Conservation (phyloP, 2,797 vertebrate genomes). For the Acanthis flammea region DNA sequence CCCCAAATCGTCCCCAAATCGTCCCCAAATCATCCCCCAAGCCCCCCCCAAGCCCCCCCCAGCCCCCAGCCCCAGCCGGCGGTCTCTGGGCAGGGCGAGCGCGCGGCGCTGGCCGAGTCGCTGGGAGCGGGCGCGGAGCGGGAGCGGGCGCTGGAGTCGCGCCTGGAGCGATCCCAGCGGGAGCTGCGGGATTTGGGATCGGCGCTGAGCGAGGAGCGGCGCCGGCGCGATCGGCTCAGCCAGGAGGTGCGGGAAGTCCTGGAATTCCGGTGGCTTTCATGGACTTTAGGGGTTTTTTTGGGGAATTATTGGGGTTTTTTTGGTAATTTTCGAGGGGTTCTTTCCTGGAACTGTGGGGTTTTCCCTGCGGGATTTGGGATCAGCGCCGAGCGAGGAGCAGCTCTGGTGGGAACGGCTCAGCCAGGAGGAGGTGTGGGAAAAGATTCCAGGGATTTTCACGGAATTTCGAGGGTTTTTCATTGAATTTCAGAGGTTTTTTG, state of each 20-base stretch:
- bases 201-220: not conserved
- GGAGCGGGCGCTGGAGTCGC: not conserved
- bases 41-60: no score
- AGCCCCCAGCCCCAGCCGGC: not conserved
- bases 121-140: not conserved
- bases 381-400: no score
- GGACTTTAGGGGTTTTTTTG: not conserved
- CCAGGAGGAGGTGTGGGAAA: not conserved
- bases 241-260: not conserved
- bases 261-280: rapidly evolving
- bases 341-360: not conserved
- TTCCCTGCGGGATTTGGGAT: not conserved
- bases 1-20: no score
- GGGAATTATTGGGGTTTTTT: not conserved
- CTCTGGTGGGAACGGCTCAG: no score
- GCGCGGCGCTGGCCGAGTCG: not conserved
- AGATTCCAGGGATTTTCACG: not conserved
- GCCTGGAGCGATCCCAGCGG: not conserved
- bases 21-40: no score
- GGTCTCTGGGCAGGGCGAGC: not conserved
- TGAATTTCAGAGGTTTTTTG: not conserved
- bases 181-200: not conserved
- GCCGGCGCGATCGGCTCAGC: not conserved
- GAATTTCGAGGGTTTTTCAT: not conserved
- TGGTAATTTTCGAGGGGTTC: not conserved